These are phyloP conservation scores for Drosophila paulistorum DNA, from an alignment of 1,140 invertebrate species.

Conservation along the genomic window DNA sequence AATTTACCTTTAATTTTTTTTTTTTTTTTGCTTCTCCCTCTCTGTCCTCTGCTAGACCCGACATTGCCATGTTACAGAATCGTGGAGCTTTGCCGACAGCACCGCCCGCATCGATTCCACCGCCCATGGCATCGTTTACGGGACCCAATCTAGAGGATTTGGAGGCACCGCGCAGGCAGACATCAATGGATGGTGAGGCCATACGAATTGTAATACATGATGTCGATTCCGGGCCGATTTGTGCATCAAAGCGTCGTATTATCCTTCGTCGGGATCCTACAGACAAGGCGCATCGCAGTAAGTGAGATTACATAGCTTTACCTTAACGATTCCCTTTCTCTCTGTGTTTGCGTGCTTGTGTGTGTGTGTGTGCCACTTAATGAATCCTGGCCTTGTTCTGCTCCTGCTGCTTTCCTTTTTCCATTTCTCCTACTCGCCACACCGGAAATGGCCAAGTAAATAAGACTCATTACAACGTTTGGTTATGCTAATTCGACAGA, in stretches of 20 bases:
- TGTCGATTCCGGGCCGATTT: slow-evolving; percentile 89
- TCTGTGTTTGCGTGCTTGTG: slow-evolving; percentile 4
- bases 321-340: slow-evolving; percentile 30
- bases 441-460: slow-evolving; percentile 79
- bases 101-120: slow-evolving; percentile 84
- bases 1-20: no score
- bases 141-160: slow-evolving; percentile 85
- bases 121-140: slow-evolving; percentile 84
- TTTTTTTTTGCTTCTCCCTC: background rate
- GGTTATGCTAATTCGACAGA: slow-evolving; percentile 73
- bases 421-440: slow-evolving; percentile 23
- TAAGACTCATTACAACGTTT: slow-evolving; percentile 79
- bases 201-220: slow-evolving; percentile 97
- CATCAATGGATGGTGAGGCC: slow-evolving; percentile 94
- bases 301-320: slow-evolving; percentile 82
- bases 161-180: slow-evolving; percentile 88
- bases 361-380: slow-evolving; percentile 42
- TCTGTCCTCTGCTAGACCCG: slow-evolving; percentile 85
- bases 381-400: slow-evolving; percentile 34
- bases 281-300: slow-evolving; percentile 94
- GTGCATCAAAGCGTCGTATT: slow-evolving; percentile 88
- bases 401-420: background rate
- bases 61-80: slow-evolving; percentile 88
- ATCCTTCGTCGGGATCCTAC: slow-evolving; percentile 90
- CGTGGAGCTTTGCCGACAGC: slow-evolving; percentile 83